A percentile compares a stretch with the other conserved stretches of the same genome.
These are phyloP conservation scores for Oryzias sinensis DNA, from an alignment of 2,797 vertebrate species.

Conservation along the genomic window DNA sequence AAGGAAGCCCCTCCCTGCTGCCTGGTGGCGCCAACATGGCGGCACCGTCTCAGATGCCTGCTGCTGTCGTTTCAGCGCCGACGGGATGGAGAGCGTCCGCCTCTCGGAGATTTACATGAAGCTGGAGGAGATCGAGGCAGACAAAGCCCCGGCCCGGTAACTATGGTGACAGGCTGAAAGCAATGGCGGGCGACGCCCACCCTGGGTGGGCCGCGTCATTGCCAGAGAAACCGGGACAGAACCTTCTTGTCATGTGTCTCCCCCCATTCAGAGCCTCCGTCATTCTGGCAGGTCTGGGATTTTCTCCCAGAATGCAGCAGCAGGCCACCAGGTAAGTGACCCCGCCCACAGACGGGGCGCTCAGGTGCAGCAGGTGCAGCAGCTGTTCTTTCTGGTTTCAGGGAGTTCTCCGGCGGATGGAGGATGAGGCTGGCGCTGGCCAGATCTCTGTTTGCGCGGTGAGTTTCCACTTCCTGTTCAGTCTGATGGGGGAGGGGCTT, in stretches of 20 bases:
- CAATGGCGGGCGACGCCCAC: too few relatives aligned
- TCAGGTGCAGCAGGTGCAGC: neutral
- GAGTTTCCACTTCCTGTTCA: constrained; percentile 40
- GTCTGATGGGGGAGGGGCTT: neutral
- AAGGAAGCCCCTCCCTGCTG: constrained; percentile 26
- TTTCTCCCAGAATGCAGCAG: constrained; percentile 91
- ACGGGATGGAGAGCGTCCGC: constrained; percentile 84
- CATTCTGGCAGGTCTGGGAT: constrained; percentile 94
- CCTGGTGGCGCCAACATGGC: too few relatives aligned
- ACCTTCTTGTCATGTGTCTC: constrained; percentile 14
- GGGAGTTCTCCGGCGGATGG: constrained; percentile 98
- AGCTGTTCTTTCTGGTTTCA: constrained; percentile 48
- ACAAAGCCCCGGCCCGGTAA: constrained; percentile 95
- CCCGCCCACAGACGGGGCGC: neutral
- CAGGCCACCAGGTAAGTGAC: constrained; percentile 90
- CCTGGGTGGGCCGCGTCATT: too few relatives aligned
- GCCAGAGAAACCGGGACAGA: neutral
- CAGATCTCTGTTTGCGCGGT: constrained; percentile 93
- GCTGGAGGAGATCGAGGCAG: constrained; percentile 95
- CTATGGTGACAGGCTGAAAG: neutral
- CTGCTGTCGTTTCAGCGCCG: constrained; percentile 70
- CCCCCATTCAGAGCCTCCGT: constrained; percentile 84
- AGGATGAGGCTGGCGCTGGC: constrained; percentile 96
- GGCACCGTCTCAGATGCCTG: too few relatives aligned
- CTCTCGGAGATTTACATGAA: constrained; percentile 89